phyloP scores from a whole-genome alignment of 1,140 invertebrate genomes.

The Drosophila funebris region DNA sequence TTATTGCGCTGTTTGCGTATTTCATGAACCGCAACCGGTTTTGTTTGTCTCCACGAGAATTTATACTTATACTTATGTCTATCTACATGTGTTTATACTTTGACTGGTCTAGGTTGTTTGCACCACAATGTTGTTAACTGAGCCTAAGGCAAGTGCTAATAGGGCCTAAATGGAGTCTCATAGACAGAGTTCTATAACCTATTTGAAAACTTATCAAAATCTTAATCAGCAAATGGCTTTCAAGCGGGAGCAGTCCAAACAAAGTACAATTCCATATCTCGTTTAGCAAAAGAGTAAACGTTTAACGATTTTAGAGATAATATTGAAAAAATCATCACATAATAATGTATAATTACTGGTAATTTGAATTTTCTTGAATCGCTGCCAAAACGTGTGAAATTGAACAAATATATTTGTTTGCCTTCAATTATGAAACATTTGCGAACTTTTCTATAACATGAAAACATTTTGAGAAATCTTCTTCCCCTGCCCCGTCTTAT shows the following conservation, averaged over 20 bases:
- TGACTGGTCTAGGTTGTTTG: conserved; percentile 2
- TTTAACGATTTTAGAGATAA: no score
- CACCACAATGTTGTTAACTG: not conserved
- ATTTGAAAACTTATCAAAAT: conserved; percentile 9
- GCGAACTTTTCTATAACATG: conserved; percentile 2
- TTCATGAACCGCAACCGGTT: conserved; percentile 39
- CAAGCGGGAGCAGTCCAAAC: conserved; percentile 16
- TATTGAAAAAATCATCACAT: not conserved
- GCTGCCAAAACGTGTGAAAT: conserved; percentile 27
- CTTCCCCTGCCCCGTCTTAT: conserved; percentile 8
- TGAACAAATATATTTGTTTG: conserved; percentile 18
- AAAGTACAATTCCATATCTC: conserved; percentile 51
- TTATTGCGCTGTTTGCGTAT: conserved; percentile 28
- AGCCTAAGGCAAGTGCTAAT: not conserved
- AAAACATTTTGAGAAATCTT: not conserved
- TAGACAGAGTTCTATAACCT: not conserved
- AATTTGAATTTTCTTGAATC: conserved; percentile 31
- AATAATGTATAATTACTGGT: not conserved
- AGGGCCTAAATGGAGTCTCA: not conserved
- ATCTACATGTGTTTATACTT: not conserved
- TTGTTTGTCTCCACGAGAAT: not conserved
- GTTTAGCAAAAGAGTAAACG: no score
- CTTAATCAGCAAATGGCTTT: conserved; percentile 15
- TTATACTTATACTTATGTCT: not conserved
- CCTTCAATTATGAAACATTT: conserved; percentile 59